Conservation (phyloP, 2,888 invertebrate genomes). For the Corbicula japonica region DNA sequence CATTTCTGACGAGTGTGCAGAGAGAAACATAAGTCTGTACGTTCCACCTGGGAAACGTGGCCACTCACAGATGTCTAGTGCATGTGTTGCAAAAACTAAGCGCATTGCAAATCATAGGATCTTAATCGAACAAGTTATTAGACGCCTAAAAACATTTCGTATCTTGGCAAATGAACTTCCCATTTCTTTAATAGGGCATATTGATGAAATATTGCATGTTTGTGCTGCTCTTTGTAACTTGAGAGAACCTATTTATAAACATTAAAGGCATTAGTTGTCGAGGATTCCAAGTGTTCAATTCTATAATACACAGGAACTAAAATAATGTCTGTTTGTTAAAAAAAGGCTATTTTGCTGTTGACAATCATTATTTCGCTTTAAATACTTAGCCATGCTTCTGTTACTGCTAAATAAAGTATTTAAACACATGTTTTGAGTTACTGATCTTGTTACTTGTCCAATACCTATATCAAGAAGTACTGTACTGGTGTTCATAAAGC, state of each 20-base stretch:
- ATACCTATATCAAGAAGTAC: too few relatives aligned
- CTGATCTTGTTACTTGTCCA: too few relatives aligned
- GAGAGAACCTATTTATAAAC: conserved; percentile 12
- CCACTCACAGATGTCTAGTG: conserved; percentile 48
- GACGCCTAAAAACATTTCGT: conserved; percentile 61
- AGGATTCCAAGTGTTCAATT: neutral
- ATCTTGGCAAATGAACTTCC: conserved; percentile 57
- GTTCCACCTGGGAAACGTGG: conserved; percentile 58
- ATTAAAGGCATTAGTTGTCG: neutral
- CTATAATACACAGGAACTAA: too few relatives aligned
- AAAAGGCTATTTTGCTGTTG: too few relatives aligned
- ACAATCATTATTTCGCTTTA: too few relatives aligned
- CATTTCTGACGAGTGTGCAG: conserved; percentile 49
- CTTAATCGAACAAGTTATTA: conserved; percentile 61
- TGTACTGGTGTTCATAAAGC: too few relatives aligned
- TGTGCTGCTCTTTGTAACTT: conserved; percentile 57
- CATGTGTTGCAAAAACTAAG: conserved; percentile 56
- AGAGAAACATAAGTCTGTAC: conserved; percentile 26
- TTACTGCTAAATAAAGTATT: too few relatives aligned
- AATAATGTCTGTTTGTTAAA: too few relatives aligned
- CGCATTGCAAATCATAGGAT: conserved; percentile 62
- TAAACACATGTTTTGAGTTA: too few relatives aligned
- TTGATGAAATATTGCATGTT: conserved; percentile 61
- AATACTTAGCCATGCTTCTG: too few relatives aligned
- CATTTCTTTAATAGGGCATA: conserved; percentile 43